These are phyloP conservation scores for Tridacna gigas DNA, from an alignment of 2,888 invertebrate species.

Conservation along the genomic window DNA sequence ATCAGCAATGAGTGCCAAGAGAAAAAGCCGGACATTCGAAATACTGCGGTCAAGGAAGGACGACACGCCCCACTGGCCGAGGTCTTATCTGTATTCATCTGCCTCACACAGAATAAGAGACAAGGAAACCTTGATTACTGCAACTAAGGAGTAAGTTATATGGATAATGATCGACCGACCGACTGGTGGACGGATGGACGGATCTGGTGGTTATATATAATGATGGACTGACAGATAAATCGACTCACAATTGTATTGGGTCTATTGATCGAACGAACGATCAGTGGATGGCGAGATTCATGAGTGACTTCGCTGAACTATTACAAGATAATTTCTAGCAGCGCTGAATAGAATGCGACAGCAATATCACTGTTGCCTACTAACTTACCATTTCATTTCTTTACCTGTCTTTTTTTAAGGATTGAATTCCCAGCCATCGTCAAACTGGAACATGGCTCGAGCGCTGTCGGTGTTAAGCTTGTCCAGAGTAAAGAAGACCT, in stretches of 20 bases:
- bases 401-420: constrained; percentile 11
- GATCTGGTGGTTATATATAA: too few species aligned
- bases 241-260: too few species aligned
- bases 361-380: too few species aligned
- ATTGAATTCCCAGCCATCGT: constrained; percentile 66
- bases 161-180: too few species aligned
- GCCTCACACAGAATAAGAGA: constrained; percentile 45
- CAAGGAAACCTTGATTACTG: constrained; percentile 46
- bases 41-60: constrained; percentile 43
- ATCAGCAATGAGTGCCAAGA: constrained; percentile 68
- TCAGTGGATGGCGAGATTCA: too few species aligned
- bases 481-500: constrained; percentile 62
- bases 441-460: constrained; percentile 74
- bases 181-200: too few species aligned
- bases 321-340: too few species aligned
- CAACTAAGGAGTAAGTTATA: constrained; percentile 35
- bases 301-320: too few species aligned
- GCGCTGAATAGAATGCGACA: too few species aligned
- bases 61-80: constrained; percentile 70
- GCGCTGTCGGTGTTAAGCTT: constrained; percentile 72
- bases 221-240: too few species aligned
- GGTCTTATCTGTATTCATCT: constrained; percentile 65
- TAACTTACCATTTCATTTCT: too few species aligned
- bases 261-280: too few species aligned
- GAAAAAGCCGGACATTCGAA: constrained; percentile 67